Percentiles rank a stretch among this genome's conserved stretches.
Evolutionary conservation across 2,113 vertebrate species (phyloP).

Genomic region (Edolisoma coerulescens): DNA sequence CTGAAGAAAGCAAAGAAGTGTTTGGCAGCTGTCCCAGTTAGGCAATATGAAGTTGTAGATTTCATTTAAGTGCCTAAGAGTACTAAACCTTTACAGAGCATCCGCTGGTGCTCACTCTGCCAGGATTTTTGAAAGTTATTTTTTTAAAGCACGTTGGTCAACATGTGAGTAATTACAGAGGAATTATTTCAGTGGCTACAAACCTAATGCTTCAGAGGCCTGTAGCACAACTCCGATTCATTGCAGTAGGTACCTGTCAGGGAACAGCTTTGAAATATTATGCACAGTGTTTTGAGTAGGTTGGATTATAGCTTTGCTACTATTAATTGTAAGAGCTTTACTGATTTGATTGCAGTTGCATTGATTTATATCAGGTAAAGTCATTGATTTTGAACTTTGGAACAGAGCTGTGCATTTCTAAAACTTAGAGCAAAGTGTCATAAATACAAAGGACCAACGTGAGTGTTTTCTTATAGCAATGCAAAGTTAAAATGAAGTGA

Average conservation of each 20-base stretch:
- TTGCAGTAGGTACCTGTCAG: background rate
- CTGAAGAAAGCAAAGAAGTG: background rate
- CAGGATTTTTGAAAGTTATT: background rate
- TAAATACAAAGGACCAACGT: background rate
- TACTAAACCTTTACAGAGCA: background rate
- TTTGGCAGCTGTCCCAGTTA: constrained; percentile 11
- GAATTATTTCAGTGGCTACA: background rate
- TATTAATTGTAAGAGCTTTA: constrained; percentile 11
- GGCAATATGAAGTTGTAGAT: background rate
- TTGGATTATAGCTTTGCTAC: background rate
- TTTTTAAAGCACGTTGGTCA: background rate
- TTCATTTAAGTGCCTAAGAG: background rate
- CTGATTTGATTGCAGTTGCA: constrained; percentile 1
- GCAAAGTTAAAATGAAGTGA: background rate
- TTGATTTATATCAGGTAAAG: constrained; percentile 4
- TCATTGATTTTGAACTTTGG: background rate
- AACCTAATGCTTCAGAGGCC: background rate
- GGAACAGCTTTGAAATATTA: background rate
- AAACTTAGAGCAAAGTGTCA: background rate
- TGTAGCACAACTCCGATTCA: background rate
- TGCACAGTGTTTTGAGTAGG: background rate
- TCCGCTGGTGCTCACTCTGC: background rate
- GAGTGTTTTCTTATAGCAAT: background rate
- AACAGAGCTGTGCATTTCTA: rapidly evolving
- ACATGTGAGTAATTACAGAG: background rate